These are phyloP conservation scores for Metellina segmentata DNA, from an alignment of 2,888 invertebrate genomes.

Conservation along the genomic window DNA sequence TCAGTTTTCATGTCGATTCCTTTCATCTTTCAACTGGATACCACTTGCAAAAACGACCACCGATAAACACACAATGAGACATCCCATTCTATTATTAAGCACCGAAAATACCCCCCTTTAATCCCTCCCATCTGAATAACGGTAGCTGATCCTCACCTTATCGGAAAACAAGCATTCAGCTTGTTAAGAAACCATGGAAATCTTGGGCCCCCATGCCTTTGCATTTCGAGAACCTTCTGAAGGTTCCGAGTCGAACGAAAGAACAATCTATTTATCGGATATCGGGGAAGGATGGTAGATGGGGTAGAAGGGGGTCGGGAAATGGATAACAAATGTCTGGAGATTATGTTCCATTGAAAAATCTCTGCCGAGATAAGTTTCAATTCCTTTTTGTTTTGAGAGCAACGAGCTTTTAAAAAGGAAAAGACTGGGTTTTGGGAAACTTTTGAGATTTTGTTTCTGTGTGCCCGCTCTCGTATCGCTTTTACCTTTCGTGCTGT, in stretches of 20 bases:
- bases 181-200: constrained; percentile 36
- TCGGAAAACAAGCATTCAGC: constrained; percentile 22
- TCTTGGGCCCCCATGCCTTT: background rate
- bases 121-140: constrained; percentile 26
- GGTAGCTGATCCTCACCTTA: constrained; percentile 11
- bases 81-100: too few relatives aligned
- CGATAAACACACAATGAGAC: too few relatives aligned
- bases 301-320: background rate
- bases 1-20: too few relatives aligned
- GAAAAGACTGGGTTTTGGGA: constrained; percentile 10
- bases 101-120: background rate
- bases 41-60: too few relatives aligned
- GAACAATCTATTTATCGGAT: constrained; percentile 61
- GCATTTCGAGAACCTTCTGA: background rate
- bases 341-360: constrained; percentile 57
- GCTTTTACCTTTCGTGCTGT: constrained; percentile 9
- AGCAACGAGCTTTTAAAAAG: constrained; percentile 56
- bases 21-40: too few relatives aligned
- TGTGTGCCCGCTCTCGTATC: constrained; percentile 14
- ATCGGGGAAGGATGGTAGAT: constrained; percentile 19
- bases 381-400: constrained; percentile 36
- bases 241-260: constrained; percentile 39
- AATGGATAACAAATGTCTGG: constrained; percentile 60
- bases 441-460: constrained; percentile 43
- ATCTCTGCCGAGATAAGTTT: constrained; percentile 54